Evolutionary conservation across 2,888 invertebrate species (phyloP), one percentile per base, ranked within the genome.

Genomic region (Himalopsyche tibetana): DNA sequence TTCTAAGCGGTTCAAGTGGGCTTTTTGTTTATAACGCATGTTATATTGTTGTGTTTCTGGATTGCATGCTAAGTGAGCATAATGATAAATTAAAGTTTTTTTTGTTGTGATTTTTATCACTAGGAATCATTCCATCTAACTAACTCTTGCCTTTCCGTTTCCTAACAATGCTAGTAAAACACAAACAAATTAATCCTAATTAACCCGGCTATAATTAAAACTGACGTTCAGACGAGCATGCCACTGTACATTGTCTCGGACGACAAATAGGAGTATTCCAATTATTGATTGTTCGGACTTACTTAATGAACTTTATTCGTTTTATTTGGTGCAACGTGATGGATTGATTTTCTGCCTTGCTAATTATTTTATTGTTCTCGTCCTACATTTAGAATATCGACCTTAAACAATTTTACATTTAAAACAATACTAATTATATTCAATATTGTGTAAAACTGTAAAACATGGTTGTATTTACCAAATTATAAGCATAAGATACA

Each of bases 161-260:
- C 74, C 11, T 36, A 74, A 74, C 74, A 36, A 63, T 63, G 63
- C 63, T 63, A 63, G 63, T 63, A 63, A 74, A 74, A 85, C 85
- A 82, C 74, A 82, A 85, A 82, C 85, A 82, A 85, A 85, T 85
- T 85, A 85, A 82, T 85, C 85, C 85, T 85, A 85, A 85, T 85
- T 85, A 82, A 82, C 85, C 85, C 69, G 63, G 63, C 45, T 82
- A 82, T 85, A 85, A 85, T 85, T 85, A 85, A 85, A 82, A 85
- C 82, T 38, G 82, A 82, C 85, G 56, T 56, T 42, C 74, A 74
- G 74, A 74, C 83, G 17, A 42, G 40, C 56, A 56, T 69, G 38
- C 69, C n/a, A 45, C 19, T 63, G 56, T 28, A 56, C 63, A 82
- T 55, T 82, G 82, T 82, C 36, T 82, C 82, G 38, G 19, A 55